Conservation (phyloP, 2,888 invertebrate species). For the Sthenelais limicola region DNA sequence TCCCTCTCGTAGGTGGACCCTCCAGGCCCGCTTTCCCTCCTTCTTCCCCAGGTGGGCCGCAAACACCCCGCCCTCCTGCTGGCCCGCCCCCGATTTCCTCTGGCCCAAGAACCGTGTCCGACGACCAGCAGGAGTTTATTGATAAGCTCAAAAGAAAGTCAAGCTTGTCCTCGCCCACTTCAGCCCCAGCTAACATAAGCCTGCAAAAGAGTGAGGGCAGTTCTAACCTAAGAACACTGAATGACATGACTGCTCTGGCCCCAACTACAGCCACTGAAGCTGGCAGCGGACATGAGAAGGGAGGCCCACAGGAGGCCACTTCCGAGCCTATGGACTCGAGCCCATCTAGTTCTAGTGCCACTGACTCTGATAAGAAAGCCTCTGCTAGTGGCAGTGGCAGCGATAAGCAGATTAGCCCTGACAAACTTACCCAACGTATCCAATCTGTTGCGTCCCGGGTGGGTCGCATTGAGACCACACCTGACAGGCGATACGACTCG, state of each 20-base stretch:
- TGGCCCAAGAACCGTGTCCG: conserved; percentile 4
- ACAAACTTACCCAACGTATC: conserved; percentile 2
- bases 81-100: neutral
- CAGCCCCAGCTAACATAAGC: neutral
- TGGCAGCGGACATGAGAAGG: neutral
- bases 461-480: conserved; percentile 1
- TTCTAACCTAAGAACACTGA: conserved; percentile 10
- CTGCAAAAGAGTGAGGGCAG: neutral
- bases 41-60: neutral
- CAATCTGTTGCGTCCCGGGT: conserved; percentile 19
- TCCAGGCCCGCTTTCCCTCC: conserved; percentile 15
- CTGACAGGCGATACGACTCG: conserved; percentile 5
- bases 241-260: neutral
- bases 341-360: neutral
- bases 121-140: conserved; percentile 31
- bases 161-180: conserved; percentile 13
- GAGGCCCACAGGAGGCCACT: neutral
- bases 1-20: conserved; percentile 5
- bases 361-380: conserved; percentile 2
- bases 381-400: neutral
- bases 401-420: neutral
- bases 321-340: neutral
- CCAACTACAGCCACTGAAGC: neutral
- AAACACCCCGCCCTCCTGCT: conserved; percentile 4
- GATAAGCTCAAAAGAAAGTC: conserved; percentile 33